Percentiles rank a stretch among this genome's conserved stretches.
phyloP scores from a whole-genome alignment of 2,797 vertebrate genomes.

The Lates japonicus region DNA sequence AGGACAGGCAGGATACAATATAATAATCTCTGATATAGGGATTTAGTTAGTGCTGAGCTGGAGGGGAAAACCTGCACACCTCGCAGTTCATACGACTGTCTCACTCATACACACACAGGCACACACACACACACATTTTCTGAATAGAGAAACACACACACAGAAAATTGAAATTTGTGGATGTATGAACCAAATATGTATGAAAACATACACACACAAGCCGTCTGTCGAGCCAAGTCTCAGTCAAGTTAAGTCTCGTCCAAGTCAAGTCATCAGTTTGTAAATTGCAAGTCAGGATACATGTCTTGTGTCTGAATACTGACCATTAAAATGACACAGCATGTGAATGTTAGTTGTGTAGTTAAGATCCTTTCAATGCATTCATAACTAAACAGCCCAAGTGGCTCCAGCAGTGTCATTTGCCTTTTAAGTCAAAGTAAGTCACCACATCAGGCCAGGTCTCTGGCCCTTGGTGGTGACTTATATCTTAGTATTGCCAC shows the following conservation, averaged over 20 bases:
- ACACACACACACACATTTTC: conserved; percentile 20
- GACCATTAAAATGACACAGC: background rate
- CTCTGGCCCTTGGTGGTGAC: background rate
- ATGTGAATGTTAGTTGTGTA: background rate
- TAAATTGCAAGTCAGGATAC: conserved; percentile 1
- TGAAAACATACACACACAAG: conserved; percentile 16
- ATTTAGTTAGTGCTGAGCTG: conserved; percentile 69
- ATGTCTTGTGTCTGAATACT: conserved; percentile 6
- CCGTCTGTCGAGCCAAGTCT: background rate
- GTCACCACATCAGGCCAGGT: conserved; percentile 1
- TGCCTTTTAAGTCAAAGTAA: background rate
- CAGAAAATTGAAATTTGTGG: conserved; percentile 8
- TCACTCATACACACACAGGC: conserved; percentile 4
- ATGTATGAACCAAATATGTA: conserved; percentile 11
- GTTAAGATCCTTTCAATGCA: background rate
- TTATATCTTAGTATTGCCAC: background rate
- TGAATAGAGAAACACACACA: conserved; percentile 18
- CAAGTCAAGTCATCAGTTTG: conserved; percentile 2
- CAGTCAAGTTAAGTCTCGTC: background rate
- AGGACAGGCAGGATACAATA: conserved; percentile 72
- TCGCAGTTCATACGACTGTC: conserved; percentile 55
- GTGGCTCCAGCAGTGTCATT: no score
- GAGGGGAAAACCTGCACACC: conserved; percentile 67
- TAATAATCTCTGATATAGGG: conserved; percentile 70
- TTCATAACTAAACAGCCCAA: conserved; percentile 1